Conservation (phyloP, 2,888 invertebrate genomes). For the Meiosimyza platycephala region DNA sequence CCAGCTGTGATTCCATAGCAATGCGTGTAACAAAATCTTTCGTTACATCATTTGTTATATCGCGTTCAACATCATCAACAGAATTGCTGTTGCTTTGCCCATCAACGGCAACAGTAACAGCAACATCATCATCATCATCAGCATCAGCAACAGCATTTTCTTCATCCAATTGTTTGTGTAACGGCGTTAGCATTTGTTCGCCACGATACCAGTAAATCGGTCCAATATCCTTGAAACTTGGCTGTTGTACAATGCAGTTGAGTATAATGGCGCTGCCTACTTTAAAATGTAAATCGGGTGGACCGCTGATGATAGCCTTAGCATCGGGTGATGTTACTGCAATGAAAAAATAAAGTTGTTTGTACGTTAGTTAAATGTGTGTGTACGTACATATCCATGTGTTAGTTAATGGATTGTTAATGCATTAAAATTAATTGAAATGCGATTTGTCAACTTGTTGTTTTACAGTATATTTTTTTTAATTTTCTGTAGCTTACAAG, state of each 20-base stretch:
- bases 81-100: neutral
- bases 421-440: no score
- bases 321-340: conserved; percentile 71
- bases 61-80: conserved; percentile 37
- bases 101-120: neutral
- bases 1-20: conserved; percentile 65
- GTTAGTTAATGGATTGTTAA: no score
- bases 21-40: conserved; percentile 61
- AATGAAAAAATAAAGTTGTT: conserved; percentile 28
- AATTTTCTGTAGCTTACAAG: no score
- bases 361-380: neutral
- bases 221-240: conserved; percentile 74
- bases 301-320: conserved; percentile 75
- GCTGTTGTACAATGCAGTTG: conserved; percentile 78
- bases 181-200: conserved; percentile 61
- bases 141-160: conserved; percentile 30
- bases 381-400: neutral
- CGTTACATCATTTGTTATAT: conserved; percentile 55
- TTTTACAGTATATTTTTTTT: no score
- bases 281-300: conserved; percentile 78
- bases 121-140: neutral
- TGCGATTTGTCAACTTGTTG: no score
- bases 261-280: conserved; percentile 79
- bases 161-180: conserved; percentile 55
- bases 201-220: conserved; percentile 80